Conservation (phyloP, 2,797 vertebrate species). For the Parauchenoglanis punctatus region DNA sequence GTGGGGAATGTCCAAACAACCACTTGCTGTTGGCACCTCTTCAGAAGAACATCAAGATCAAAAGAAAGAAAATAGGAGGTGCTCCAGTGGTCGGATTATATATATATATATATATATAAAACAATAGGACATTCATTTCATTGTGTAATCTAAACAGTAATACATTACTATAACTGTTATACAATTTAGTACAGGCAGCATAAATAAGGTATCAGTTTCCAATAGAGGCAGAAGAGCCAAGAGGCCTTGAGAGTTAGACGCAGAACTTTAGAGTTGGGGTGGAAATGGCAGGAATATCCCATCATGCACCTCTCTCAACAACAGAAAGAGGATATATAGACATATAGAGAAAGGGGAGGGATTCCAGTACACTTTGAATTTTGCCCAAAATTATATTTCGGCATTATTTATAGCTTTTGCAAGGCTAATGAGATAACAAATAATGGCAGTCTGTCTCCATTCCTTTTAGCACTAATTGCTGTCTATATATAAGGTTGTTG, state of each 20-base stretch:
- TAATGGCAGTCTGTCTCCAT: neutral
- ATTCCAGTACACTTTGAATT: neutral
- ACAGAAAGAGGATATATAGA: neutral
- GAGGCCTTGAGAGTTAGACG: neutral
- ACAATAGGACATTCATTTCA: conserved; percentile 30
- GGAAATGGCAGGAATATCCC: neutral
- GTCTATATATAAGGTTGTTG: neutral
- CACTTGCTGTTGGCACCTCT: conserved; percentile 62
- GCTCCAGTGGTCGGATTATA: conserved; percentile 49
- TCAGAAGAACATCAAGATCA: conserved; percentile 25
- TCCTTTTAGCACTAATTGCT: neutral
- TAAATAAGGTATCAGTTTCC: neutral
- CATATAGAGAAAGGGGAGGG: neutral
- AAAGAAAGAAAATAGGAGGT: conserved; percentile 23
- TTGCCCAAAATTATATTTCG: neutral
- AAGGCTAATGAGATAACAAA: neutral
- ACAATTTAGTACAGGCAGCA: neutral
- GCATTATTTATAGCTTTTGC: neutral
- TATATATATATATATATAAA: conserved; percentile 20
- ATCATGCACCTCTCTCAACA: neutral
- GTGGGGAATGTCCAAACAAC: conserved; percentile 71
- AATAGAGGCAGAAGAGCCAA: neutral
- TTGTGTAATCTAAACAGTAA: conserved; percentile 11
- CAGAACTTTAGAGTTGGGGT: neutral
- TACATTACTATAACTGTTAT: conserved; percentile 1